These are phyloP conservation scores for Eclectus roratus DNA, from an alignment of 2,113 vertebrate genomes.

Conservation along the genomic window DNA sequence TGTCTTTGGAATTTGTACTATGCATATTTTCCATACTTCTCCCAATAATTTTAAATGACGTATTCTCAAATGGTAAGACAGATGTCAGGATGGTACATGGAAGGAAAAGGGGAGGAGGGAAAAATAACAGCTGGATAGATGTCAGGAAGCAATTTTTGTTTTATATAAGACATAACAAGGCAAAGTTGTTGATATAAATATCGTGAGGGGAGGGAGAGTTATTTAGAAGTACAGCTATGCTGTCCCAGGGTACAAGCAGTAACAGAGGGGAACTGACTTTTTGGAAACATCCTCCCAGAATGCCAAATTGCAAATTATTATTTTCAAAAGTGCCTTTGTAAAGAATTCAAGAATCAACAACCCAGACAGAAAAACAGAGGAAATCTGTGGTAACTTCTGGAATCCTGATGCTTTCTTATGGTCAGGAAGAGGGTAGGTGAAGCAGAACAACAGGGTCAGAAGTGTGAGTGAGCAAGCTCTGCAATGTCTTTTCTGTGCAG, in stretches of 20 bases:
- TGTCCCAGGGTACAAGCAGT: background rate
- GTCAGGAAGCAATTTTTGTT: conserved; percentile 55
- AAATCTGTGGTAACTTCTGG: background rate
- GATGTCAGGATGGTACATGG: background rate
- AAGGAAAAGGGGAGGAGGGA: background rate
- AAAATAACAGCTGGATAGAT: conserved; percentile 11
- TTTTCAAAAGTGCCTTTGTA: background rate
- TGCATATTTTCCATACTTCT: conserved; percentile 25
- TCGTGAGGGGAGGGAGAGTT: background rate
- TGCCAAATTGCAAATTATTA: background rate
- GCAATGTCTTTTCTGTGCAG: background rate
- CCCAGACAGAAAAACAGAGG: background rate
- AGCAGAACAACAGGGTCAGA: background rate
- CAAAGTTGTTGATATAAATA: conserved; percentile 58
- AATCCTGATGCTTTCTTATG: background rate
- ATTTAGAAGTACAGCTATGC: background rate
- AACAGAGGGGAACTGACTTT: background rate
- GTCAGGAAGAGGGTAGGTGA: background rate
- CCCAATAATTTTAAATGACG: background rate
- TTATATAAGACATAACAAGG: conserved; percentile 25
- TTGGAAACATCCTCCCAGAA: background rate
- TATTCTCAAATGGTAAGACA: conserved; percentile 31
- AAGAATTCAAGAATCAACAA: background rate
- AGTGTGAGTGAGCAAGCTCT: background rate
- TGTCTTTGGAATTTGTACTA: background rate